A percentile compares a stretch with the other conserved stretches of the same genome.
Evolutionary conservation across 1,140 invertebrate species (phyloP).

Genomic region (Fopius arisanus): DNA sequence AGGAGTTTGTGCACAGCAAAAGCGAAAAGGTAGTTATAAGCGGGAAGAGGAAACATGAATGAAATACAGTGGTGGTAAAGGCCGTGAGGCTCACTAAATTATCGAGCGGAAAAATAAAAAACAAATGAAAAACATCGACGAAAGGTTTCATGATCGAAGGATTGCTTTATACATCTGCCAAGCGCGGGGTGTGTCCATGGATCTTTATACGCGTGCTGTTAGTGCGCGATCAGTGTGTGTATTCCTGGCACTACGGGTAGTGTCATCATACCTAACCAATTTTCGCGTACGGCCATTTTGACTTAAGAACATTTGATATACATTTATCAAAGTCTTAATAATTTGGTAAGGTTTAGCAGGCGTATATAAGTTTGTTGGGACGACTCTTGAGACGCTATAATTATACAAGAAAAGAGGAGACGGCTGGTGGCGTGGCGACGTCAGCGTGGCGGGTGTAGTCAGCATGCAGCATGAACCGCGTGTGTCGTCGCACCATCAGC

Average conservation of each 20-base stretch:
- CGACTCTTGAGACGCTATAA: slow-evolving; percentile 39
- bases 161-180: background rate
- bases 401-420: slow-evolving; percentile 17
- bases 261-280: background rate
- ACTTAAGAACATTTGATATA: slow-evolving; percentile 3
- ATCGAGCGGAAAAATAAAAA: background rate
- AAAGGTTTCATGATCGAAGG: slow-evolving; percentile 20
- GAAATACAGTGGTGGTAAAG: background rate
- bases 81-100: background rate
- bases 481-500: slow-evolving; percentile 25
- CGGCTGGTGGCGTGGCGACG: slow-evolving; percentile 38
- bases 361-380: slow-evolving; percentile 25
- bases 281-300: background rate
- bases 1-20: background rate
- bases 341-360: background rate
- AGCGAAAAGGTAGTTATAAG: background rate
- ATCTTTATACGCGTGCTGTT: slow-evolving; percentile 30
- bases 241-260: background rate
- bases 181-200: slow-evolving; percentile 46
- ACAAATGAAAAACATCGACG: background rate
- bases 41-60: background rate
- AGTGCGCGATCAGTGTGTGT: slow-evolving; percentile 30
- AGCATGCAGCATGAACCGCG: slow-evolving; percentile 64
- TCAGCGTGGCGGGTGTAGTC: slow-evolving; percentile 47
- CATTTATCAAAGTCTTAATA: background rate